Base-by-base conservation (phyloP, 1,140 invertebrate genomes). In the Octopus sinensis region DNA sequence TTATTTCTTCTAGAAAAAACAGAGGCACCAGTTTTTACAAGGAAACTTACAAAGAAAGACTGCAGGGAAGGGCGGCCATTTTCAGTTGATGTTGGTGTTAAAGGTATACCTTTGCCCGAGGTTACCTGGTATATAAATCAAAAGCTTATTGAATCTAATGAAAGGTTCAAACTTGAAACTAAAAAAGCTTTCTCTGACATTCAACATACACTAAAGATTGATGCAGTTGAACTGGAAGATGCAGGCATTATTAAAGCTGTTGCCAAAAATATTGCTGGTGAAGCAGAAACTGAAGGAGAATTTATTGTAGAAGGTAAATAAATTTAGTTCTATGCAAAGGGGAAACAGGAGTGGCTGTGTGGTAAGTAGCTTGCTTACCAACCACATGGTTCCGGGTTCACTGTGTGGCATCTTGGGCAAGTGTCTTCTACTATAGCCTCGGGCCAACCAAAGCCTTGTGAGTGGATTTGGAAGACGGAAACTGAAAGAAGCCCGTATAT, bases 251-350 rank as follows among this genome's bases (percentile, higher is more conserved):
- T 98, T 89, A 94, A 93, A 17, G 94, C 97, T 56, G 92, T 92
- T 51, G 97, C 96, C 2, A 93, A 93, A 82, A 99, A 99, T 88
- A 96, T 97, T 79, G 93, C 97, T 5, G 97, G 97, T 1, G 93
- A 95, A 86, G 96, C 83, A 13, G 83, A 81, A 52, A 90, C 89
- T 80, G 87, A 87, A 76, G 90, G 88, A 52, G 87, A 83, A 62
- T 90, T 91, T 12, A 85, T 81, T 78, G 88, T 91, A 76, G 85
- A 89, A 83, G 86, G 89, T 90, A 73, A 78, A 84, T 81, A 56
- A 79, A 53, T 68, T 3, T 68, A n/a, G 12, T 68, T 51, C 30
- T 51, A 77, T 43, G 30, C 30, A 43, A 43, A 43, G 3, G 30
- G 1, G 30, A 43, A 43, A 43, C 30, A 43, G 0, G 23, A 23